Base-by-base conservation (phyloP, 2,888 invertebrate species). In the Pyrgus malvae region DNA sequence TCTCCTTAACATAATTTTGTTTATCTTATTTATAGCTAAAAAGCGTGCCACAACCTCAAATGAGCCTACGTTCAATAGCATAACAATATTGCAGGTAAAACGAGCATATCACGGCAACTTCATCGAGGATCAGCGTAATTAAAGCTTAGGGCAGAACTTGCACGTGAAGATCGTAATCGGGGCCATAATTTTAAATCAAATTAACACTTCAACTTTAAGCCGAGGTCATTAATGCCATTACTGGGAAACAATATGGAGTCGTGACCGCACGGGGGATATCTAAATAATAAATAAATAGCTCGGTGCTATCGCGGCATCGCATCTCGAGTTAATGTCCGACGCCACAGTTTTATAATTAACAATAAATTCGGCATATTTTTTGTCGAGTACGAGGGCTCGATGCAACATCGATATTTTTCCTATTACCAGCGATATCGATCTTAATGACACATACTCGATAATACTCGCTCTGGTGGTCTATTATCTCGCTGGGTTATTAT, bases 151-250 rank as follows among this genome's bases (percentile, higher is more conserved):
- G 80, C 79, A 75, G 84, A 85, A 88, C 82, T 83, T 84, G 80
- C 79, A 82, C 82, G 79, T 74, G 78, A 75, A 81, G 89, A 89
- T 90, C 74, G 75, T 84, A 82, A 87, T 89, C 89, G 72, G 68
- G 74, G 71, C 76, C 82, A 86, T 88, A 89, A 89, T 88, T 90
- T 89, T 85, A 88, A 89, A 89, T 89, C 86, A 87, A 90, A 90
- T 89, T 90, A 90, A 90, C 89, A 90, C 89, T 88, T 89, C 87
- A 85, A 89, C 85, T 90, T 89, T 83, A 81, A 87, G 83, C 83
- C 83, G 86, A 82, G 89, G 89, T 86, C 88, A 84, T 87, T 87
- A 85, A 85, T 85, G 83, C 78, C 82, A 86, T 88, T 86, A 87
- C 78, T 75, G 72, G 84, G 83, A 83, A 86, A 88, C 88, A 89